Evolutionary conservation across 2,113 vertebrate species (phyloP).

Genomic region (Oenanthe oenanthe): DNA sequence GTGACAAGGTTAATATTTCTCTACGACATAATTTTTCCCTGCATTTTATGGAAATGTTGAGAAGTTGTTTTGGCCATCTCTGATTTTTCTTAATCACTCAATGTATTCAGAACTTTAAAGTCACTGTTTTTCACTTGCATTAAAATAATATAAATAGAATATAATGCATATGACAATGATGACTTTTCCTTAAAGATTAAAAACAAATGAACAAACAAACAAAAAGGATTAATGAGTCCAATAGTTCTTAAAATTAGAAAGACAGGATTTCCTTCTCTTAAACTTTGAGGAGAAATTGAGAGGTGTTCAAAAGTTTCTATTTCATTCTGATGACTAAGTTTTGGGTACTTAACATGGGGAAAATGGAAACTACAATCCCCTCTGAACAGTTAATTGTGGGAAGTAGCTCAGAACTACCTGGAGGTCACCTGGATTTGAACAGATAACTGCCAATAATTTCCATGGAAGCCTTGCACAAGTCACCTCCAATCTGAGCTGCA

Average conservation of each 20-base stretch:
- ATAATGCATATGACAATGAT: fast-evolving
- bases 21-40: background rate
- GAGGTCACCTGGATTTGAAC: background rate
- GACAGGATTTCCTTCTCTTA: background rate
- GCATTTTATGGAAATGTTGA: background rate
- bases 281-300: background rate
- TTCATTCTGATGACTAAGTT: background rate
- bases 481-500: background rate
- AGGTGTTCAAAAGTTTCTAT: fast-evolving
- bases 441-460: background rate
- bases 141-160: background rate
- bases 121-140: background rate
- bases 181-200: background rate
- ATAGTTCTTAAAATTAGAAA: background rate
- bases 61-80: background rate
- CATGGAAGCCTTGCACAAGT: background rate
- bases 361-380: background rate
- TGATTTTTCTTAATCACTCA: background rate
- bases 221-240: fast-evolving
- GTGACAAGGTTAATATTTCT: background rate
- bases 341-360: fast-evolving
- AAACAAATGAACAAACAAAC: background rate
- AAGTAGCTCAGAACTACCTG: background rate
- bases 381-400: background rate
- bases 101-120: background rate